A percentile compares a stretch with the other conserved stretches of the same genome.
Conservation (phyloP, 2,888 invertebrate genomes). For the Calliopum simillimum region DNA sequence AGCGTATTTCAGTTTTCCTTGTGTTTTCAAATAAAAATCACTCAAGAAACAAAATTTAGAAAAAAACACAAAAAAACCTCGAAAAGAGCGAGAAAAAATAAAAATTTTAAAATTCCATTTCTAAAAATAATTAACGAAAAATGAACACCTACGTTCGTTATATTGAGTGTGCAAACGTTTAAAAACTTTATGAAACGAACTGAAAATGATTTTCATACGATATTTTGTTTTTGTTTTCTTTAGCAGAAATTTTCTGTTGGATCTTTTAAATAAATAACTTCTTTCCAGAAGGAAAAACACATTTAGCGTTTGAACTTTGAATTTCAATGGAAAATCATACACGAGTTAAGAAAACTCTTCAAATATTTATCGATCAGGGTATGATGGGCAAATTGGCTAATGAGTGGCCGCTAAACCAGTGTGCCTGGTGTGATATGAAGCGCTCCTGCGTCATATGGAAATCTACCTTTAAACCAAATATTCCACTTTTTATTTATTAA, state of each 20-base stretch:
- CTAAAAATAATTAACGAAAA: slow-evolving; percentile 46
- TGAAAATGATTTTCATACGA: neutral
- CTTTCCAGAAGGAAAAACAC: neutral
- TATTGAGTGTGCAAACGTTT: slow-evolving; percentile 8
- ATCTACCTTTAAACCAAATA: too few relatives aligned
- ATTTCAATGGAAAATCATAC: too few relatives aligned
- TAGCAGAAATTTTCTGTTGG: neutral
- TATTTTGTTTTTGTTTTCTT: neutral
- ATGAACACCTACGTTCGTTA: slow-evolving; percentile 45
- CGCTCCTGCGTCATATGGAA: too few relatives aligned
- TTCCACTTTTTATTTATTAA: too few relatives aligned
- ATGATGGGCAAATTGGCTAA: too few relatives aligned
- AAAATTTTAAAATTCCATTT: slow-evolving; percentile 45
- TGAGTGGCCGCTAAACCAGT: too few relatives aligned
- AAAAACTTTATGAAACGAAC: neutral
- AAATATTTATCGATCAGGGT: too few relatives aligned
- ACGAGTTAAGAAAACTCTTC: too few relatives aligned
- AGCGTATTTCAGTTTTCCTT: too few relatives aligned
- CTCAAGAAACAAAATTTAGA: neutral
- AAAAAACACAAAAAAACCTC: neutral
- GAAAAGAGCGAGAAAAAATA: slow-evolving; percentile 36
- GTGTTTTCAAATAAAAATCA: neutral
- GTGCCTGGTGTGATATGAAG: too few relatives aligned
- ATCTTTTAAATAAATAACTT: slow-evolving; percentile 8
- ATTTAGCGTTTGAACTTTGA: too few relatives aligned